Evolutionary conservation across 2,888 invertebrate species (phyloP).

Genomic region (Drosophila putrida): DNA sequence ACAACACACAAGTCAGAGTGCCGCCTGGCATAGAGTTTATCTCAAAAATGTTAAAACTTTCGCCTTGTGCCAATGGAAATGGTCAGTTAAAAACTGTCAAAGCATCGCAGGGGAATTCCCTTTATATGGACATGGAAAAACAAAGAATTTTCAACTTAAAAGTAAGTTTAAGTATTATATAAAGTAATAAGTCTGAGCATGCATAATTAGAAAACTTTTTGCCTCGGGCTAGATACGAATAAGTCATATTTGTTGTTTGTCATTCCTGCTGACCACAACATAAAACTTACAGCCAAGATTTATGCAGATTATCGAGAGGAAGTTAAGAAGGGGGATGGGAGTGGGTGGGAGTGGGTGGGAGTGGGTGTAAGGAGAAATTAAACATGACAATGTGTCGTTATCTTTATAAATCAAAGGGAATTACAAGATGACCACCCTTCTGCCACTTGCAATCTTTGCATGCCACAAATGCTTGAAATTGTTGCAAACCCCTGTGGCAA

Average conservation of each 20-base stretch:
- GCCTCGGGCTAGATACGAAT: slow-evolving; percentile 21
- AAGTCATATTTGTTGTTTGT: slow-evolving; percentile 67
- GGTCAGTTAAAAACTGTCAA: slow-evolving; percentile 73
- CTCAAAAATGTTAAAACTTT: slow-evolving; percentile 64
- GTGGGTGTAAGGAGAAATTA: slow-evolving; percentile 48
- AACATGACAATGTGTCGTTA: slow-evolving; percentile 74
- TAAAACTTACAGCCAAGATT: slow-evolving; percentile 47
- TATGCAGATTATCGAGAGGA: slow-evolving; percentile 35
- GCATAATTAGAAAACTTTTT: slow-evolving; percentile 78
- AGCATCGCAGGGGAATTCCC: slow-evolving; percentile 13
- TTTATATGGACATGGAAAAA: not conserved
- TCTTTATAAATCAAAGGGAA: slow-evolving; percentile 83
- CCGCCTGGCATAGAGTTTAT: slow-evolving; percentile 50
- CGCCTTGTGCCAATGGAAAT: slow-evolving; percentile 54
- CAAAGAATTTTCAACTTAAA: slow-evolving; percentile 24
- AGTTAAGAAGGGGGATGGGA: not conserved
- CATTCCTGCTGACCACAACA: slow-evolving; percentile 46
- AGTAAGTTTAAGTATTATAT: slow-evolving; percentile 6
- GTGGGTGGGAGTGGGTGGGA: not conserved
- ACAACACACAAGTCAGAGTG: slow-evolving; percentile 54
- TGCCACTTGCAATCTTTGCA: slow-evolving; percentile 30
- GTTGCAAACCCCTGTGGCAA: slow-evolving; percentile 47
- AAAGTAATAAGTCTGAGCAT: slow-evolving; percentile 66
- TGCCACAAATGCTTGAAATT: slow-evolving; percentile 55
- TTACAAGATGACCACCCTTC: slow-evolving; percentile 57